Percentiles rank a stretch among this genome's conserved stretches.
Conservation (phyloP, 2,113 vertebrate genomes). For the Centropus unirufus region DNA sequence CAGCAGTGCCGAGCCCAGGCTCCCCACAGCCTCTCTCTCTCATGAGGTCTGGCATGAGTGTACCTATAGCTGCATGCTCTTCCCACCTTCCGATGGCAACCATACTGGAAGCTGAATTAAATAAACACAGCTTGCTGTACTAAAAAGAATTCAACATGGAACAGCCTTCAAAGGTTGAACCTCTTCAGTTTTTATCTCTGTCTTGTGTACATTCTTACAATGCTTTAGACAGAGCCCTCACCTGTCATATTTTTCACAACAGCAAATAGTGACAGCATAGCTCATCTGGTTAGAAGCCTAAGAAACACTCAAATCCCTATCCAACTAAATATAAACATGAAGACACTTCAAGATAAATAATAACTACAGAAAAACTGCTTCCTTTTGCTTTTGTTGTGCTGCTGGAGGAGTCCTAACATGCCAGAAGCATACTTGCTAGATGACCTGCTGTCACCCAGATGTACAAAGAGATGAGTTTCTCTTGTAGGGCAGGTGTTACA, state of each 20-base stretch:
- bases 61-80: background rate
- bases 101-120: background rate
- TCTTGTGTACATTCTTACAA: background rate
- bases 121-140: background rate
- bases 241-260: background rate
- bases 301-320: background rate
- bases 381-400: background rate
- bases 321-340: background rate
- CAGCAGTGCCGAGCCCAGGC: background rate
- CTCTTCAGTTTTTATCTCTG: background rate
- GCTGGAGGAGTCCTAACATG: background rate
- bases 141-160: background rate
- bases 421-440: background rate
- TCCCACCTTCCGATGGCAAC: background rate
- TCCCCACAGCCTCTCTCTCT: background rate
- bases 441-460: background rate
- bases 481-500: rapidly evolving
- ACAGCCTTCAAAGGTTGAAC: background rate
- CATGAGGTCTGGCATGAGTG: background rate
- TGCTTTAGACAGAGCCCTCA: background rate
- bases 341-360: background rate
- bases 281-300: background rate
- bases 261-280: background rate
- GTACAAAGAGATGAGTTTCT: background rate
- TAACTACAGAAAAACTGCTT: background rate